phyloP scores from a whole-genome alignment of 2,797 vertebrate species.

The Sparus aurata region DNA sequence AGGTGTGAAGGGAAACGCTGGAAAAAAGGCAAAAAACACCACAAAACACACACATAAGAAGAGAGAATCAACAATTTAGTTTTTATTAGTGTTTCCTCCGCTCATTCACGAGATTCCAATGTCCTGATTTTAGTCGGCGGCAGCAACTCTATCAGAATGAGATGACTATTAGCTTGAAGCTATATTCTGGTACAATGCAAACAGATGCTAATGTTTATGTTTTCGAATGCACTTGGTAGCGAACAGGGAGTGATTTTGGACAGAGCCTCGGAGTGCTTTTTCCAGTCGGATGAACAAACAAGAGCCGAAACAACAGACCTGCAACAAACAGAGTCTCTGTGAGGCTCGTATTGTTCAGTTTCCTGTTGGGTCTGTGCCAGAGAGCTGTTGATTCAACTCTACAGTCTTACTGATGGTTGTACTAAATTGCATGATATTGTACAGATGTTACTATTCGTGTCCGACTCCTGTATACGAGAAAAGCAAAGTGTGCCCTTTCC shows the following conservation, averaged over 20 bases:
- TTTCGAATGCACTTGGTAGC: background rate
- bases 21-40: too few species aligned
- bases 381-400: background rate
- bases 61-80: too few species aligned
- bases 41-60: too few species aligned
- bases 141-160: background rate
- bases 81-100: too few species aligned
- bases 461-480: background rate
- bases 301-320: background rate
- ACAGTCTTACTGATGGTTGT: background rate
- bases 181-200: background rate
- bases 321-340: background rate
- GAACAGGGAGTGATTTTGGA: background rate
- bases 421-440: background rate
- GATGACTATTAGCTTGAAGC: background rate
- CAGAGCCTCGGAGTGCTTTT: too few species aligned
- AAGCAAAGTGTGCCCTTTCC: too few species aligned
- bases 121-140: too few species aligned
- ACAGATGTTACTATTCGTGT: background rate
- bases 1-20: too few species aligned
- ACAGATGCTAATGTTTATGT: background rate
- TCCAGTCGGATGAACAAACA: too few species aligned
- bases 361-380: too few species aligned
- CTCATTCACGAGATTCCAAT: too few species aligned
- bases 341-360: background rate